Evolutionary conservation across 2,113 vertebrate genomes (phyloP).

Genomic region (Thunnus maccoyii): DNA sequence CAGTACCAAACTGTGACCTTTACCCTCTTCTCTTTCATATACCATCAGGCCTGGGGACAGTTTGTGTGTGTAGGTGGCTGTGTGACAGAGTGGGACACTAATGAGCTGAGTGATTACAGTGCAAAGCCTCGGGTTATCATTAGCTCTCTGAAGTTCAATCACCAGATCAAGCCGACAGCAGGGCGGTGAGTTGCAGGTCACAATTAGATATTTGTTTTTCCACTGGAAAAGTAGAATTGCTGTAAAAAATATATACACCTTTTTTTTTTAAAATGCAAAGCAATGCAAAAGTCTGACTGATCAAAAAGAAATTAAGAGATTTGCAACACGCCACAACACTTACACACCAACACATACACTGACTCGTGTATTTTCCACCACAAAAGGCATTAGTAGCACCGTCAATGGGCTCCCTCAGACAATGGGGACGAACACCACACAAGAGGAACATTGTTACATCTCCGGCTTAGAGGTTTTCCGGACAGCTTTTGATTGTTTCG

Average conservation of each 20-base stretch:
- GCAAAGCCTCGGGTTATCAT: constrained; percentile 63
- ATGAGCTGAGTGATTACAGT: constrained; percentile 73
- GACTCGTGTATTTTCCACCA: constrained; percentile 11
- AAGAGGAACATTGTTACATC: constrained; percentile 51
- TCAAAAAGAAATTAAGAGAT: constrained; percentile 2
- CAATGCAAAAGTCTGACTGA: neutral
- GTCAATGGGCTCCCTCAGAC: constrained; percentile 44
- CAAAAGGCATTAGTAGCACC: constrained; percentile 35
- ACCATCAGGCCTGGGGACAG: constrained; percentile 27
- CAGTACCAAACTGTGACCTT: constrained; percentile 19
- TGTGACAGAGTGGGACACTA: constrained; percentile 64
- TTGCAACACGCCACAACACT: neutral
- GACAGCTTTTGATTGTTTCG: constrained; percentile 54
- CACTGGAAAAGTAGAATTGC: constrained; percentile 24
- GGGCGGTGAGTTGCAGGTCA: neutral
- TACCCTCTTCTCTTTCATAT: constrained; percentile 41
- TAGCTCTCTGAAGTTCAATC: constrained; percentile 68
- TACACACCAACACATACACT: constrained; percentile 24
- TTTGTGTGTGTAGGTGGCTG: constrained; percentile 33
- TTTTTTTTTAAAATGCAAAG: neutral
- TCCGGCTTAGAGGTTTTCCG: constrained; percentile 33
- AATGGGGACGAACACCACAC: constrained; percentile 33
- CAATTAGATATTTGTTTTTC: constrained; percentile 40
- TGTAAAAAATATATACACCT: neutral
- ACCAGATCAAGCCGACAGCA: constrained; percentile 45